Evolutionary conservation across 2,797 vertebrate species (phyloP).

Genomic region (Oreochromis mossambicus): DNA sequence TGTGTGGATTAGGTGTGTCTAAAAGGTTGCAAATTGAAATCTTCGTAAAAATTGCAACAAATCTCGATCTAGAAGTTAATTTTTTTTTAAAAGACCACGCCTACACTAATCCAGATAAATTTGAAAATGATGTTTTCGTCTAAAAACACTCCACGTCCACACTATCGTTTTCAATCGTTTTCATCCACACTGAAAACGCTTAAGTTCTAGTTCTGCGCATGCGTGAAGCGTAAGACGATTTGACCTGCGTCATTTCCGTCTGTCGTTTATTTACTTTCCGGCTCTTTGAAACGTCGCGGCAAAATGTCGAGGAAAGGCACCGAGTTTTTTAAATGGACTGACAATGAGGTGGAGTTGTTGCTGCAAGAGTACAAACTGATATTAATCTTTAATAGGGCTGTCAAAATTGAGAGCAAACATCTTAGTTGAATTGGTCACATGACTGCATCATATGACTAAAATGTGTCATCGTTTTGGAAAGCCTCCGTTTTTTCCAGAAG

Average conservation of each 20-base stretch:
- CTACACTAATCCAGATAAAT: not conserved
- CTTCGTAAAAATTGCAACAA: not conserved
- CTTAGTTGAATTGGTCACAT: not conserved
- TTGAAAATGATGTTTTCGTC: not conserved
- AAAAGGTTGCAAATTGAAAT: not conserved
- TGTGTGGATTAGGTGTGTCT: not conserved
- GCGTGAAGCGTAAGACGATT: not conserved
- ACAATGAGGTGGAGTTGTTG: not conserved
- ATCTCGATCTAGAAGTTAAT: not conserved
- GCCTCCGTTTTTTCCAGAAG: rapidly evolving
- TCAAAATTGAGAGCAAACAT: not conserved
- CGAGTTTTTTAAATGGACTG: not conserved
- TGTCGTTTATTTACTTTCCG: not conserved
- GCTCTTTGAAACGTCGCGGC: not conserved
- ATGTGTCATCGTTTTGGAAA: not conserved
- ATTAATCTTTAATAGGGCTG: not conserved
- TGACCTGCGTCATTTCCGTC: not conserved
- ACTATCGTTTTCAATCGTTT: not conserved
- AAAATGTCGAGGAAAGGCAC: not conserved
- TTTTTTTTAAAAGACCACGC: too few relatives aligned
- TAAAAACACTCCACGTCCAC: not conserved
- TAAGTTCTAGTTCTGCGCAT: rapidly evolving
- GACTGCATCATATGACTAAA: not conserved
- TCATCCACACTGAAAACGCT: not conserved
- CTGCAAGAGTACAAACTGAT: not conserved